phyloP scores from a whole-genome alignment of 2,797 vertebrate species.

The Gephyroberyx darwinii region DNA sequence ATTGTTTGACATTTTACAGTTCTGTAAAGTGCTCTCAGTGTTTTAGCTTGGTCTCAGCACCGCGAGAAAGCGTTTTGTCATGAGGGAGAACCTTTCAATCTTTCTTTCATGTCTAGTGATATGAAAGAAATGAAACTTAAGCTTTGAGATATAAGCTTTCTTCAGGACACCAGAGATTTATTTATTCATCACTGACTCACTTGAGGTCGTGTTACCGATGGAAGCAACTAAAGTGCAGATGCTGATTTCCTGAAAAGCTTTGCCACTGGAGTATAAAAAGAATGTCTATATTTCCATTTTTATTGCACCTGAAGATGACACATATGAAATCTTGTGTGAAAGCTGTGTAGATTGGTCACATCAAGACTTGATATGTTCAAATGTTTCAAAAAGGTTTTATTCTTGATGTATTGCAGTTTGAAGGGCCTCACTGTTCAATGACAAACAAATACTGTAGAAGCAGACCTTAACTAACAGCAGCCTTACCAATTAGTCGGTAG shows the following conservation, averaged over 20 bases:
- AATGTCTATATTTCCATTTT: slow-evolving; percentile 9
- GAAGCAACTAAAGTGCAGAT: not conserved
- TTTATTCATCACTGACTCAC: slow-evolving; percentile 15
- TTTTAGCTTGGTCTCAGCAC: not conserved
- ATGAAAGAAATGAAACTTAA: slow-evolving; percentile 6
- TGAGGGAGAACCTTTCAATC: not conserved
- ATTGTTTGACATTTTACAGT: not conserved
- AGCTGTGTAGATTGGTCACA: not conserved
- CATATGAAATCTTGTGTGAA: too few relatives aligned
- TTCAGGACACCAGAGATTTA: not conserved
- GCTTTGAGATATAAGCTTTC: slow-evolving; percentile 15
- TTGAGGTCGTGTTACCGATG: not conserved
- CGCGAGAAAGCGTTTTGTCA: not conserved
- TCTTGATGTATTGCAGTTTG: not conserved
- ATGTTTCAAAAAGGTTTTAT: not conserved
- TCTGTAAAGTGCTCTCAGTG: too few relatives aligned
- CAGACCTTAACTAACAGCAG: slow-evolving; percentile 1
- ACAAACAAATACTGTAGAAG: slow-evolving; percentile 8
- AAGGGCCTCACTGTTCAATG: not conserved
- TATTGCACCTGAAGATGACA: slow-evolving; percentile 19
- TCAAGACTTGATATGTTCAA: not conserved
- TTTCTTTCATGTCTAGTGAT: slow-evolving; percentile 7
- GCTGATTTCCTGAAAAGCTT: slow-evolving; percentile 6
- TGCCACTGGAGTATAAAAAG: not conserved
- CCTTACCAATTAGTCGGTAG: slow-evolving; percentile 37